These are phyloP conservation scores for Aplochiton taeniatus DNA, from an alignment of 2,797 vertebrate genomes.

Conservation along the genomic window DNA sequence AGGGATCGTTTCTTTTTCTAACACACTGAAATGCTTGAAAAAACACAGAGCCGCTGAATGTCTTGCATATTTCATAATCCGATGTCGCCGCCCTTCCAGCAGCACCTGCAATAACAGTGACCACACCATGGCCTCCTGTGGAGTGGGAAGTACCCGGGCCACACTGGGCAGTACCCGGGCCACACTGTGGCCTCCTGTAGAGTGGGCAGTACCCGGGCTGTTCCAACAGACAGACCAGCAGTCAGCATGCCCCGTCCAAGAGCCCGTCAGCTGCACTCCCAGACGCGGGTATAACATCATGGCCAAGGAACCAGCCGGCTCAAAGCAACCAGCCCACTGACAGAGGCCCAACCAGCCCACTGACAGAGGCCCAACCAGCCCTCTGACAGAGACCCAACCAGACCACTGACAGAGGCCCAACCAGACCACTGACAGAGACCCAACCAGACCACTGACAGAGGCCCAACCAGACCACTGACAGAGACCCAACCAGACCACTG, in stretches of 20 bases:
- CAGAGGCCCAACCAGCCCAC: constrained; percentile 27
- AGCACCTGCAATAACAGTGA: constrained; percentile 78
- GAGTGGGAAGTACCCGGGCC: too few relatives aligned
- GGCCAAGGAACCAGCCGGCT: too few relatives aligned
- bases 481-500: constrained; percentile 26
- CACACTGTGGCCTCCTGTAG: constrained; percentile 52
- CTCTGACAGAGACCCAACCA: constrained; percentile 29
- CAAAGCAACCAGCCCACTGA: too few relatives aligned
- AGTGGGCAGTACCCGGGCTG: constrained; percentile 18
- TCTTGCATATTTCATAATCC: constrained; percentile 71
- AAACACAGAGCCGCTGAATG: constrained; percentile 66
- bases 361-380: too few relatives aligned
- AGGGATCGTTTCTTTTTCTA: constrained; percentile 44
- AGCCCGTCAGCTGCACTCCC: constrained; percentile 8
- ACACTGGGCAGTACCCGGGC: too few relatives aligned
- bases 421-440: too few relatives aligned
- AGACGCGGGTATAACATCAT: too few relatives aligned
- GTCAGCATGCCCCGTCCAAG: neutral
- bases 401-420: too few relatives aligned
- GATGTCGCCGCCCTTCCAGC: constrained; percentile 52
- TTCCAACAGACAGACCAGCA: neutral
- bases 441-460: too few relatives aligned
- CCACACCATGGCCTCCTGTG: constrained; percentile 51
- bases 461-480: too few relatives aligned
- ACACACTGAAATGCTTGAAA: constrained; percentile 60